Evolutionary conservation across 1,140 invertebrate genomes (phyloP).

Genomic region (Ruditapes philippinarum): DNA sequence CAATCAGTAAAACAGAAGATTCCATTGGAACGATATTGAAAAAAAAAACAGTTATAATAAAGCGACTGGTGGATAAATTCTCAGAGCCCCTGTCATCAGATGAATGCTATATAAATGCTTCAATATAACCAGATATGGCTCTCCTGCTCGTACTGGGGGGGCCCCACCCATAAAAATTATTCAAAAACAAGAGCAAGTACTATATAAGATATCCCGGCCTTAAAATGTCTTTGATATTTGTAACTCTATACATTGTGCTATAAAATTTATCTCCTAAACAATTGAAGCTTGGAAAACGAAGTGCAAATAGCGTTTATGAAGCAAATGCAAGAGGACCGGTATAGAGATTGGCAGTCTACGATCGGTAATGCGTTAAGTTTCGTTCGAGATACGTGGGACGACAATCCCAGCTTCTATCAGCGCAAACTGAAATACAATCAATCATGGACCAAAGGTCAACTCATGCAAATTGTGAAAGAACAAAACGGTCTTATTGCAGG

Average conservation of each 20-base stretch:
- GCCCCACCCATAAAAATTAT: no score
- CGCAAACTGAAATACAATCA: conserved; percentile 24
- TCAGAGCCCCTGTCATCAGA: background rate
- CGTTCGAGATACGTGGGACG: background rate
- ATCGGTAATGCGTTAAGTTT: background rate
- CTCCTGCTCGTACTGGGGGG: background rate
- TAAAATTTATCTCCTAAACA: background rate
- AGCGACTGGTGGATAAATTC: background rate
- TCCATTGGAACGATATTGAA: conserved; percentile 12
- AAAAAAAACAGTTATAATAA: background rate
- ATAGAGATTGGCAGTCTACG: background rate
- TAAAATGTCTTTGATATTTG: conserved; percentile 25
- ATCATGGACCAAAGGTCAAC: background rate
- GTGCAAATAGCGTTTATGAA: background rate
- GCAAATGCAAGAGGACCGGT: background rate
- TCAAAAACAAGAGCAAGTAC: background rate
- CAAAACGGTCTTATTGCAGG: background rate
- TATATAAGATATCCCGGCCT: background rate
- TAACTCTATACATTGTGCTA: background rate
- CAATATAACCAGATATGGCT: background rate
- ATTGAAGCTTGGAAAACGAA: background rate
- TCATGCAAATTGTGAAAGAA: background rate
- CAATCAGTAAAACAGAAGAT: conserved; percentile 19
- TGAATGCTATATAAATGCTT: background rate
- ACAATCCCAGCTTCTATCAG: background rate